These are phyloP conservation scores for Epistrophe eligans DNA, from an alignment of 2,888 invertebrate species.

Conservation along the genomic window DNA sequence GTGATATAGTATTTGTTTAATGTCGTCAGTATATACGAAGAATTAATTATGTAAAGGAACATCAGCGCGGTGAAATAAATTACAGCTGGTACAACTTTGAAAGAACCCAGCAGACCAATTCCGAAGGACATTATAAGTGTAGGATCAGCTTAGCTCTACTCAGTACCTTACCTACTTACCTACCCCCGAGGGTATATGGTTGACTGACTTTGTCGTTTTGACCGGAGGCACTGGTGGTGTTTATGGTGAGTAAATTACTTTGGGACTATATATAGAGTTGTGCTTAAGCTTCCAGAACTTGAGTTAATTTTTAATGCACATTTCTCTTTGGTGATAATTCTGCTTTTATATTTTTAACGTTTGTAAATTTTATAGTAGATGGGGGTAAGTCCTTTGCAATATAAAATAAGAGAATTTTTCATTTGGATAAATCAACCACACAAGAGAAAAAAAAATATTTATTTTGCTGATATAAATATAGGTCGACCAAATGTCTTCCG, in stretches of 20 bases:
- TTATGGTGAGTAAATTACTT: constrained; percentile 60
- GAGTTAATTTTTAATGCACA: constrained; percentile 70
- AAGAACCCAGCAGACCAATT: constrained; percentile 21
- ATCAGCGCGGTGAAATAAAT: constrained; percentile 59
- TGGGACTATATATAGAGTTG: constrained; percentile 34
- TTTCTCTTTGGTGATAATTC: constrained; percentile 36
- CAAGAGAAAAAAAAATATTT: background rate
- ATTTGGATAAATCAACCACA: background rate
- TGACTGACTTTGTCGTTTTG: constrained; percentile 41
- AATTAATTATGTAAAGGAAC: constrained; percentile 69
- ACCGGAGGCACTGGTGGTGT: constrained; percentile 41
- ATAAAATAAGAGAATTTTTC: constrained; percentile 1
- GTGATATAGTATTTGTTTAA: constrained; percentile 16
- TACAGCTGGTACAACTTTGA: constrained; percentile 38
- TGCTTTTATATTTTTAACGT: constrained; percentile 9
- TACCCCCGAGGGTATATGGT: constrained; percentile 9
- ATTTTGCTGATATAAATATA: background rate
- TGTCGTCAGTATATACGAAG: constrained; percentile 43
- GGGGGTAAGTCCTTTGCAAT: background rate
- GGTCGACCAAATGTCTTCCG: background rate
- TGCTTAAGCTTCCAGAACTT: constrained; percentile 48
- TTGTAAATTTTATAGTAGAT: background rate
- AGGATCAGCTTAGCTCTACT: background rate
- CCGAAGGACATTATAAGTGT: constrained; percentile 9
- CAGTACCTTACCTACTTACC: too few species aligned